Base-by-base conservation (phyloP, 2,113 vertebrate genomes). In the Pycnonotus jocosus region DNA sequence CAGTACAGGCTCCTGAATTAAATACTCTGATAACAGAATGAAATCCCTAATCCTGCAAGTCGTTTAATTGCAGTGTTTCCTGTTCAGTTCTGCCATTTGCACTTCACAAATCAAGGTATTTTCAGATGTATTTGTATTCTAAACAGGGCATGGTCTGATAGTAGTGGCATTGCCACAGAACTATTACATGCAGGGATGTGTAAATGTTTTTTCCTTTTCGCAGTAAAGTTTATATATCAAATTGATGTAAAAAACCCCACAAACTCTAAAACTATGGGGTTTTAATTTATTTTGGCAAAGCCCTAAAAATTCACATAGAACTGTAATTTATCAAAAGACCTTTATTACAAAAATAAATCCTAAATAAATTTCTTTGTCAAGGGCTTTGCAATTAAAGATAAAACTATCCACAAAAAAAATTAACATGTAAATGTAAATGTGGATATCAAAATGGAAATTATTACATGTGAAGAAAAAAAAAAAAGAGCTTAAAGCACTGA, bases 321-420 rank as follows among this genome's bases (percentile, higher is more conserved):
- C 23, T 54, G 50, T 81, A 87, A 94, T 86, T 96, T 93, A 92
- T 91, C 66, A 93, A 84, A 94, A n/a, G 22, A 50, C 42, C 58
- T 96, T 94, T 95, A 93, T 96, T 93, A 96, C 54, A 45, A 95
- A 97, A 97, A 95, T 95, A 96, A 96, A 93, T 94, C 74, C 77
- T 81, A 76, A 38, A 93, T 90, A 73, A 81, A 95, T 88, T 86
- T 50, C 72, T 94, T 93, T 92, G 60, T 45, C 53, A 82, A 89
- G 81, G 58, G 79, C 45, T 96, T 95, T 73, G 78, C 66, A 96
- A 97, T 95, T 96, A 97, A 96, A 97, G 96, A 93, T 86, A 91
- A 95, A 97, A 84, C 68, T 81, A 77, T 25, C 14, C 44, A 78
- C 42, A 86, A 51, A 92, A 85, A 50, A 93, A 87, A 50, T 71